Conservation (phyloP, 1,140 invertebrate genomes). For the Pogonognathellus flavescens region DNA sequence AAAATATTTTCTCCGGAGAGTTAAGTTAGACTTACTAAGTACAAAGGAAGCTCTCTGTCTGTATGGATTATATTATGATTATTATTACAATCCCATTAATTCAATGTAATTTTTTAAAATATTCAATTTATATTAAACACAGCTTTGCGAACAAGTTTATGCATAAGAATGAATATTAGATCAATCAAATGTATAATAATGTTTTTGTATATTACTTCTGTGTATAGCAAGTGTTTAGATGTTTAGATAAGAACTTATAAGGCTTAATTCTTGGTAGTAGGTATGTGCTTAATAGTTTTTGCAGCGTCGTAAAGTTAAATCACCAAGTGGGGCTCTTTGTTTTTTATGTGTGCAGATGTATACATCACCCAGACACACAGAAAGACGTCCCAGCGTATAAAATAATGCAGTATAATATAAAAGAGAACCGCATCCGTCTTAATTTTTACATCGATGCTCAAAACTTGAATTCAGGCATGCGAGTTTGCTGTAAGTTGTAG, state of each 20-base stretch:
- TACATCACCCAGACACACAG: neutral
- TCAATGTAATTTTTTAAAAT: too few relatives aligned
- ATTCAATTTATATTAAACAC: too few relatives aligned
- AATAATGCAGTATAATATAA: conserved; percentile 50
- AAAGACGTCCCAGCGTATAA: conserved; percentile 43
- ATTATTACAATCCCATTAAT: neutral
- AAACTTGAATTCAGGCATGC: conserved; percentile 44
- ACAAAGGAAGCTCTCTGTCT: too few relatives aligned
- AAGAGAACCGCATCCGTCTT: conserved; percentile 48
- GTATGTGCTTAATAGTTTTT: conserved; percentile 50
- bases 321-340: conserved; percentile 47
- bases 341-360: conserved; percentile 4
- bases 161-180: neutral
- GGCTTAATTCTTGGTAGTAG: neutral
- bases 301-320: conserved; percentile 45
- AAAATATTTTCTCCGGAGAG: too few relatives aligned
- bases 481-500: neutral
- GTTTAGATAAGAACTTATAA: too few relatives aligned
- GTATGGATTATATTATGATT: neutral
- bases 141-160: neutral
- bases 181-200: neutral
- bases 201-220: neutral
- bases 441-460: conserved; percentile 47
- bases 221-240: too few relatives aligned
- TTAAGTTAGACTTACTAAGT: too few relatives aligned